Evolutionary conservation across 2,113 vertebrate species (phyloP).

Genomic region (Sylvia atricapilla): DNA sequence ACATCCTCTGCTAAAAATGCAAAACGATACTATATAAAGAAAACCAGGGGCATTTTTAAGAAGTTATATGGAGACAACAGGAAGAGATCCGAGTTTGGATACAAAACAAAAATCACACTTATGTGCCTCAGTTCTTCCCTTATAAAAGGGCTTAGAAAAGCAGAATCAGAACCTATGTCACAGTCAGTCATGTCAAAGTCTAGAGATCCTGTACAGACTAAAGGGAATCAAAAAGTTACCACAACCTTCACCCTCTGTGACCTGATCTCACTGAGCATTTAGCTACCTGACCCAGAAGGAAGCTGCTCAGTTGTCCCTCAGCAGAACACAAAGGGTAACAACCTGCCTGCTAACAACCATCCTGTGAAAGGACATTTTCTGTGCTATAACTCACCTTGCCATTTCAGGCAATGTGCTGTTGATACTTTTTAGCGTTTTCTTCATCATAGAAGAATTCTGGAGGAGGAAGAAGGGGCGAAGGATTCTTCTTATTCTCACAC

Average conservation of each 20-base stretch:
- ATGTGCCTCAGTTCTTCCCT: not conserved
- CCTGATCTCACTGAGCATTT: not conserved
- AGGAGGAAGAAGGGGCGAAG: conserved; percentile 94
- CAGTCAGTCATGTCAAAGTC: not conserved
- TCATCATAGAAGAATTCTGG: conserved; percentile 98
- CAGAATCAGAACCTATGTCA: not conserved
- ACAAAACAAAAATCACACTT: not conserved
- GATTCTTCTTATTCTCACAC: conserved; percentile 82
- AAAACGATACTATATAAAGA: not conserved
- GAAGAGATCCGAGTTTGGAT: not conserved
- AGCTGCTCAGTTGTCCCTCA: not conserved
- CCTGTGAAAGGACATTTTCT: not conserved
- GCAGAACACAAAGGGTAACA: not conserved
- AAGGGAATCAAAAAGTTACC: not conserved
- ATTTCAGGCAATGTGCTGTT: conserved; percentile 91
- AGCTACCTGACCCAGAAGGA: not conserved
- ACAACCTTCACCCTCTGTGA: not conserved
- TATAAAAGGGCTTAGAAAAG: not conserved
- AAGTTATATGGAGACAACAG: not conserved
- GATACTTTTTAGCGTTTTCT: conserved; percentile 95
- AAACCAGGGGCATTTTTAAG: not conserved
- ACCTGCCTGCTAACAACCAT: not conserved
- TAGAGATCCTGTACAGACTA: not conserved
- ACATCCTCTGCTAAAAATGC: not conserved
- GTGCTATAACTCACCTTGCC: conserved; percentile 77